phyloP scores from a whole-genome alignment of 2,797 vertebrate genomes.

The Anas flavirostris region DNA sequence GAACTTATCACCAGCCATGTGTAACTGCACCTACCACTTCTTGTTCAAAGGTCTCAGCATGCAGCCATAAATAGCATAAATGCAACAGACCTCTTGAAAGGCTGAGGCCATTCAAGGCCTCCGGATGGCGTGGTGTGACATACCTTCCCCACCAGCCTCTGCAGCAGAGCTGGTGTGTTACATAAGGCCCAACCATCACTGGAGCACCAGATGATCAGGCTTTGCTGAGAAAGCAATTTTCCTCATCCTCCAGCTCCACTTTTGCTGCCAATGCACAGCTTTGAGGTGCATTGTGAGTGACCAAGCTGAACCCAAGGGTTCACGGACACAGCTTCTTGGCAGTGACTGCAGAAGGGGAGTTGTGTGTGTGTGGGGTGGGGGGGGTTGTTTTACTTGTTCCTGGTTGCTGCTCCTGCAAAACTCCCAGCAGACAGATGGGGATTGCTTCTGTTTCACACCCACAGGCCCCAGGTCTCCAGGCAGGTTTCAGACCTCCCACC shows the following conservation, averaged over 20 bases:
- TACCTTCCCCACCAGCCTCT: background rate
- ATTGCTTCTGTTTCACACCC: background rate
- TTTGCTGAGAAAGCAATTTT: background rate
- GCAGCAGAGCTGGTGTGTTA: background rate
- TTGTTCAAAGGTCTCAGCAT: background rate
- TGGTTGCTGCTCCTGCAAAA: background rate
- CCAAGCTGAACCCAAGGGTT: background rate
- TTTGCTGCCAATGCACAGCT: background rate
- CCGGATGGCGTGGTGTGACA: background rate
- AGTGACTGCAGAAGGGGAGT: background rate
- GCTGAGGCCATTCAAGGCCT: background rate
- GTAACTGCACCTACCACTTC: background rate
- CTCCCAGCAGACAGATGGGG: background rate
- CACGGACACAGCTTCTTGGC: background rate
- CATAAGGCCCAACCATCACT: background rate
- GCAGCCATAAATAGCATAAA: conserved; percentile 6
- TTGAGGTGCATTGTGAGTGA: background rate
- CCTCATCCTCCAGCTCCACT: background rate
- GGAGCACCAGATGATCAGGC: fast-evolving
- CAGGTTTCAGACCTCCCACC: background rate
- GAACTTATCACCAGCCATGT: background rate
- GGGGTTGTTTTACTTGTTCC: background rate
- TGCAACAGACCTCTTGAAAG: background rate
- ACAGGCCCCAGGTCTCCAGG: background rate
- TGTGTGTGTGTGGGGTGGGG: too few relatives aligned